phyloP scores from a whole-genome alignment of 1,140 invertebrate species.

The Diabrotica undecimpunctata region DNA sequence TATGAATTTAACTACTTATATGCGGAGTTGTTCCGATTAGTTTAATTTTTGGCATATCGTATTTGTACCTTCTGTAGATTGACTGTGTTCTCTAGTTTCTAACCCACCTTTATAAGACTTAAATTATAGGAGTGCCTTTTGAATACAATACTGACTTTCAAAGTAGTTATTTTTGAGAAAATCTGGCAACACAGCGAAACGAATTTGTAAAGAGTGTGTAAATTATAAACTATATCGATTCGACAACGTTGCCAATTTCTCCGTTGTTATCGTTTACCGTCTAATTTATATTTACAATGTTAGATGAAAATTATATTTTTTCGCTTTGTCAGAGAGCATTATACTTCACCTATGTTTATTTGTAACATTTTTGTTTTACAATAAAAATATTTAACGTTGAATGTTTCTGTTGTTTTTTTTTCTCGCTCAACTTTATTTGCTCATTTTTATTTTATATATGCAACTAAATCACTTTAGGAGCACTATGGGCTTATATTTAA shows the following conservation, averaged over 20 bases:
- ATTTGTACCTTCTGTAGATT: slow-evolving; percentile 6
- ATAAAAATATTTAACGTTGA: slow-evolving; percentile 28
- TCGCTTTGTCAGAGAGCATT: slow-evolving; percentile 21
- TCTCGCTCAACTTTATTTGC: no score
- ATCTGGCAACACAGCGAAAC: neutral
- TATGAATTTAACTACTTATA: slow-evolving; percentile 3
- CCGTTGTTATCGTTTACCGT: slow-evolving; percentile 28
- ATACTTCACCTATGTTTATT: slow-evolving; percentile 28
- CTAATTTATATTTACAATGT: slow-evolving; percentile 25
- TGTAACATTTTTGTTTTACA: slow-evolving; percentile 37
- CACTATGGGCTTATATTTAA: no score
- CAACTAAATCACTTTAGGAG: no score
- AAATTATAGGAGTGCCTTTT: slow-evolving; percentile 40
- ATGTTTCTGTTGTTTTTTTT: no score
- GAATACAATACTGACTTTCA: slow-evolving; percentile 30
- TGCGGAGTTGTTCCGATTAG: neutral
- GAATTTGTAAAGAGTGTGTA: neutral
- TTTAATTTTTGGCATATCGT: slow-evolving; percentile 3
- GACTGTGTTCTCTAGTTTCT: slow-evolving; percentile 18
- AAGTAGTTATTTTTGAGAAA: slow-evolving; percentile 3
- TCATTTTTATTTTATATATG: no score
- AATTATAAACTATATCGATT: neutral
- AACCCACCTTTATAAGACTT: slow-evolving; percentile 28
- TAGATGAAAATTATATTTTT: slow-evolving; percentile 30
- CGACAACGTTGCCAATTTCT: neutral